phyloP scores from a whole-genome alignment of 1,140 invertebrate genomes.

The Arion vulgaris region DNA sequence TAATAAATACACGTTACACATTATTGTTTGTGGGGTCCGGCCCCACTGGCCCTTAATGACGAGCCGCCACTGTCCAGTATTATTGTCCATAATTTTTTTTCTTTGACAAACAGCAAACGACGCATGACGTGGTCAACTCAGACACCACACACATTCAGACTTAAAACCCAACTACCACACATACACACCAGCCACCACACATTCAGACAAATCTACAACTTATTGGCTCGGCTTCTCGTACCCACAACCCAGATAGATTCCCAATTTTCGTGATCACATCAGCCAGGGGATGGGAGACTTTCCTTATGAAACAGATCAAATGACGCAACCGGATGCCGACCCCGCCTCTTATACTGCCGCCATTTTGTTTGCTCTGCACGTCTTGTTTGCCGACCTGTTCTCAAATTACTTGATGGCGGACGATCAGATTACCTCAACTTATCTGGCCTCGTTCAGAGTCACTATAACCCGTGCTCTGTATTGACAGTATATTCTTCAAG shows the following conservation, averaged over 20 bases:
- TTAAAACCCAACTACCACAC: too few species aligned
- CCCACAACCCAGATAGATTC: neutral
- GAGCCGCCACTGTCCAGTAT: too few species aligned
- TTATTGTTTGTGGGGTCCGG: too few species aligned
- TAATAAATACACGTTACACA: too few species aligned
- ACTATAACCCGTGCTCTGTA: neutral
- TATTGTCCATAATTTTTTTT: too few species aligned
- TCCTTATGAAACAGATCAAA: neutral
- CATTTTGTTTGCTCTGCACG: slow-evolving; percentile 5
- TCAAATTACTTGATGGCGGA: slow-evolving; percentile 1
- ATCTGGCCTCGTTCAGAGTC: slow-evolving; percentile 4
- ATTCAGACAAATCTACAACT: too few species aligned
- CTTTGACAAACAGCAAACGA: too few species aligned
- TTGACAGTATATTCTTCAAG: neutral
- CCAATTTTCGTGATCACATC: neutral
- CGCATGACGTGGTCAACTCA: too few species aligned
- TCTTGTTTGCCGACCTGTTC: slow-evolving; percentile 15
- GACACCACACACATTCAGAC: too few species aligned
- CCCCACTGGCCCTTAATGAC: too few species aligned
- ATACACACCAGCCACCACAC: too few species aligned
- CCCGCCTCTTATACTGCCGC: slow-evolving; percentile 7
- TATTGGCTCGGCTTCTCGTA: too few species aligned
- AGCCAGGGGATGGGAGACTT: neutral
- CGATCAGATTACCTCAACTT: neutral
- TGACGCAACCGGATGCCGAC: neutral